Conservation (phyloP, 2,797 vertebrate species). For the Jordanella pulchra region DNA sequence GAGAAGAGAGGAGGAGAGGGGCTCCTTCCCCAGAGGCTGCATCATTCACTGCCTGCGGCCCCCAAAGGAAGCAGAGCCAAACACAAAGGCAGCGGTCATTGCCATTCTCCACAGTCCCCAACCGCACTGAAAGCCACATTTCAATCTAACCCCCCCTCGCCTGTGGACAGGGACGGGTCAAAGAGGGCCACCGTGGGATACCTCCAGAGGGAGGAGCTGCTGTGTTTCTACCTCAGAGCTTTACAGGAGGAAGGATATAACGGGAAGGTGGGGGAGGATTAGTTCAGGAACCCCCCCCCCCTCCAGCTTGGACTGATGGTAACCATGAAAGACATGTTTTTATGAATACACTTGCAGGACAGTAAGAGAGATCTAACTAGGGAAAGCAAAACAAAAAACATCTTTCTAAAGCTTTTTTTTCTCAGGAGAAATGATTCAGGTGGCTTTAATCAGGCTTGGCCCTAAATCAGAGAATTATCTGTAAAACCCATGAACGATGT, state of each 20-base stretch:
- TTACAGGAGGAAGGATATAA: conserved; percentile 49
- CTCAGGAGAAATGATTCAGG: too few relatives aligned
- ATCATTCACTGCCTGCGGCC: conserved; percentile 76
- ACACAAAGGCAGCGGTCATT: conserved; percentile 78
- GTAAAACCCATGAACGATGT: too few relatives aligned
- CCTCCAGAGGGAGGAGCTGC: conserved; percentile 66
- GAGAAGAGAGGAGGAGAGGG: conserved; percentile 68
- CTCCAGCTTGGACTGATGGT: neutral
- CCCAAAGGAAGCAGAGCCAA: conserved; percentile 68
- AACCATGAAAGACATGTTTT: neutral
- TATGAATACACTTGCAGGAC: neutral
- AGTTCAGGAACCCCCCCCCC: conserved; percentile 28
- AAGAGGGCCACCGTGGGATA: conserved; percentile 59
- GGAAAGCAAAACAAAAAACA: neutral
- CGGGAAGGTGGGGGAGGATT: conserved; percentile 34
- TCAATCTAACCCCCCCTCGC: conserved; percentile 70
- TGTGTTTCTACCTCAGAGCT: conserved; percentile 53
- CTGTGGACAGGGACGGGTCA: conserved; percentile 66
- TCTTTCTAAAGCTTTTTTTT: too few relatives aligned
- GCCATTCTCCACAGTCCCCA: conserved; percentile 80
- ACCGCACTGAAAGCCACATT: conserved; percentile 75
- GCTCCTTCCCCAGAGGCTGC: conserved; percentile 74
- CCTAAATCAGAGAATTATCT: neutral
- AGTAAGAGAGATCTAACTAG: neutral
- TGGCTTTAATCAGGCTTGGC: neutral